Evolutionary conservation across 2,113 vertebrate genomes (phyloP).

Genomic region (Oenanthe melanoleuca): DNA sequence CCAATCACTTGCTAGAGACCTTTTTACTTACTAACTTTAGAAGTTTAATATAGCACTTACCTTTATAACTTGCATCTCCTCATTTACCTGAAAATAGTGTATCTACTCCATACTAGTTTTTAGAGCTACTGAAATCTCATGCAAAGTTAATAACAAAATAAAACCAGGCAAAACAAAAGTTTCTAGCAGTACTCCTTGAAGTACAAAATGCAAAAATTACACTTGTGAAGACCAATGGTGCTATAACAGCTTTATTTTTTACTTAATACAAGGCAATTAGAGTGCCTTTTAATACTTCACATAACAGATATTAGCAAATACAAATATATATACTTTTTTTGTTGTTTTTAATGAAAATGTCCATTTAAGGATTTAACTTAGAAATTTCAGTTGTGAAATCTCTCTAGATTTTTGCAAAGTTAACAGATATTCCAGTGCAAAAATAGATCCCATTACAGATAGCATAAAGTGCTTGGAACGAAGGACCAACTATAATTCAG

Average conservation of each 20-base stretch:
- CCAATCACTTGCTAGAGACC: background rate
- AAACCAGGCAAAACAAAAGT: background rate
- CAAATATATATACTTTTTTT: constrained; percentile 70
- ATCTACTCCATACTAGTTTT: accelerated
- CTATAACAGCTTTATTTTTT: constrained; percentile 78
- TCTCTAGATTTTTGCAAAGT: constrained; percentile 79
- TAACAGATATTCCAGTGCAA: constrained; percentile 90
- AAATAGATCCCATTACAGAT: constrained; percentile 84
- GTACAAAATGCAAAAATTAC: constrained; percentile 4
- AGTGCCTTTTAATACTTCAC: constrained; percentile 79
- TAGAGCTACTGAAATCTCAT: background rate
- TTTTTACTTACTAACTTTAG: background rate
- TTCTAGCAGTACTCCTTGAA: background rate
- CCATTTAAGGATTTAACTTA: constrained; percentile 78
- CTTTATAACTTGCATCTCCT: background rate
- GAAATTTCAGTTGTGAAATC: constrained; percentile 77
- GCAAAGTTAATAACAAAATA: background rate
- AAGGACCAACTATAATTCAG: constrained; percentile 72
- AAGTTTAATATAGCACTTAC: background rate
- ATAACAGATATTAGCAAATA: constrained; percentile 81
- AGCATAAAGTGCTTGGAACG: constrained; percentile 91
- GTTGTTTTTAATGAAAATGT: constrained; percentile 81
- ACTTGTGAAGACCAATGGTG: constrained; percentile 31
- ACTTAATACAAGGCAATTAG: constrained; percentile 77
- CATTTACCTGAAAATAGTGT: background rate